A percentile compares a stretch with the other conserved stretches of the same genome.
phyloP scores from a whole-genome alignment of 2,888 invertebrate species.

The Gnatocerus cornutus region DNA sequence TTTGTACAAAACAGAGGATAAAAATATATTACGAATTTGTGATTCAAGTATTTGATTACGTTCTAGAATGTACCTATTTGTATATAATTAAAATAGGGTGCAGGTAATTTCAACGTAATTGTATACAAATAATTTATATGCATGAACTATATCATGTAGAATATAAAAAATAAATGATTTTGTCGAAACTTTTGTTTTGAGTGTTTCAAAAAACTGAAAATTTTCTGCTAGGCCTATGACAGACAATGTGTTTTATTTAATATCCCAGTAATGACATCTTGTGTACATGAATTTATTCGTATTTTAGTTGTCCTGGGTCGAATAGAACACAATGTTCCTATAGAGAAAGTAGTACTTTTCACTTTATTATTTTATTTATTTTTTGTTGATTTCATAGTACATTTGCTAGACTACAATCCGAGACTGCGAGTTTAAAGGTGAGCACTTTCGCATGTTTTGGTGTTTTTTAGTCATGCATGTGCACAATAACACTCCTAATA shows the following conservation, averaged over 20 bases:
- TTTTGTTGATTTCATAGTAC: conserved; percentile 69
- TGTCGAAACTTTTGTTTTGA: conserved; percentile 34
- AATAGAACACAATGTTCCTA: conserved; percentile 55
- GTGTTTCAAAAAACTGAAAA: conserved; percentile 20
- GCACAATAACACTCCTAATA: conserved; percentile 24
- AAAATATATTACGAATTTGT: conserved; percentile 18
- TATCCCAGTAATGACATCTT: conserved; percentile 41
- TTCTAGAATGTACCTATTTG: conserved; percentile 46
- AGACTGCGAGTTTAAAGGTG: conserved; percentile 67
- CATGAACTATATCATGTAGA: conserved; percentile 43
- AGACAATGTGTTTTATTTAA: conserved; percentile 55
- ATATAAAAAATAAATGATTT: conserved; percentile 38
- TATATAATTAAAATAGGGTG: conserved; percentile 49
- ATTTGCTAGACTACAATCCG: conserved; percentile 66
- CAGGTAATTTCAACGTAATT: conserved; percentile 45
- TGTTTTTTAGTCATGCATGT: conserved; percentile 43
- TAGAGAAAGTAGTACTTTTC: conserved; percentile 53
- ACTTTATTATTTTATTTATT: conserved; percentile 56
- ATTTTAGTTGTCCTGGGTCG: conserved; percentile 39
- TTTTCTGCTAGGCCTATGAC: conserved; percentile 40
- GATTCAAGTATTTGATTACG: conserved; percentile 22
- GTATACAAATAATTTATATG: conserved; percentile 39
- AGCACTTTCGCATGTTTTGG: conserved; percentile 62
- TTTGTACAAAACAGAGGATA: conserved; percentile 35
- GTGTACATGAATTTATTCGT: conserved; percentile 50